Percentiles rank a stretch among this genome's conserved stretches.
These are phyloP conservation scores for Callionymus lyra DNA, from an alignment of 2,113 vertebrate genomes.

Conservation along the genomic window DNA sequence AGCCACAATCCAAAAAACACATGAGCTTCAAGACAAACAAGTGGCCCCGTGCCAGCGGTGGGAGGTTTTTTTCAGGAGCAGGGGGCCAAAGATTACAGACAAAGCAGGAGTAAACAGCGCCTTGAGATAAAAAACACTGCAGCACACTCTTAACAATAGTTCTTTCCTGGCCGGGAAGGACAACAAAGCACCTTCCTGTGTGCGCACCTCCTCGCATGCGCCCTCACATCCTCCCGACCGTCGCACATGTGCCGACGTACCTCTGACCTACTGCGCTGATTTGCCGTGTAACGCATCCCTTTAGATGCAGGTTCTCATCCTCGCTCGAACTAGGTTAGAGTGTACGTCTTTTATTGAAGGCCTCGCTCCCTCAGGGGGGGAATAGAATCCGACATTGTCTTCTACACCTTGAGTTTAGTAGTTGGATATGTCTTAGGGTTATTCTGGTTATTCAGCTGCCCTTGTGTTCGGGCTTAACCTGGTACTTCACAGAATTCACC, in stretches of 20 bases:
- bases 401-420: too few relatives aligned
- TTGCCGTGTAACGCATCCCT: conserved; percentile 20
- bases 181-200: conserved; percentile 67
- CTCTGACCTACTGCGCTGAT: conserved; percentile 23
- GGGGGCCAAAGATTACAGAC: conserved; percentile 49
- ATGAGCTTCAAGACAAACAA: conserved; percentile 54
- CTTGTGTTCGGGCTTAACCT: too few relatives aligned
- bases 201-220: conserved; percentile 58
- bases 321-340: too few relatives aligned
- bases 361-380: too few relatives aligned
- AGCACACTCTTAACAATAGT: conserved; percentile 61
- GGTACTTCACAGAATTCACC: too few relatives aligned
- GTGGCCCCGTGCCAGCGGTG: conserved; percentile 46
- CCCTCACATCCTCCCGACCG: conserved; percentile 61
- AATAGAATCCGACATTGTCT: too few relatives aligned
- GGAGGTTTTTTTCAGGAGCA: conserved; percentile 30
- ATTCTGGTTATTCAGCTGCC: too few relatives aligned
- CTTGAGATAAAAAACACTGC: conserved; percentile 50
- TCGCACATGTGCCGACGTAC: conserved; percentile 55
- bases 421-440: too few relatives aligned
- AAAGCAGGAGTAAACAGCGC: conserved; percentile 55
- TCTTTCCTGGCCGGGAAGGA: conserved; percentile 61
- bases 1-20: conserved; percentile 50
- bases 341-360: too few relatives aligned
- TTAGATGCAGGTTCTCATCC: too few relatives aligned